Percentiles rank a stretch among this genome's conserved stretches.
Evolutionary conservation across 2,888 invertebrate species (phyloP).

Genomic region (Silvanus unidentatus): DNA sequence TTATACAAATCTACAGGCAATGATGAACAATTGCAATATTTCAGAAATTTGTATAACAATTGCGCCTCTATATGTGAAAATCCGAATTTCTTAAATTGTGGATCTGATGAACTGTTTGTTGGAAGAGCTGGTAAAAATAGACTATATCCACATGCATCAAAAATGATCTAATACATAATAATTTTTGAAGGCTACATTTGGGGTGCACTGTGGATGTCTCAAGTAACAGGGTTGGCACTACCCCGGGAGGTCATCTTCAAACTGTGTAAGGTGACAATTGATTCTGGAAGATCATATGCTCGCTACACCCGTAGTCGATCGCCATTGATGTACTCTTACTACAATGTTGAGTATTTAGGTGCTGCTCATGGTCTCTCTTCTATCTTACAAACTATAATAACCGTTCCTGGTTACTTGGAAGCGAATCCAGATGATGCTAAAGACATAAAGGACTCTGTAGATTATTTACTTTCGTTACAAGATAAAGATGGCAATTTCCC

Average conservation of each 20-base stretch:
- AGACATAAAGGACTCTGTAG: slow-evolving; percentile 60
- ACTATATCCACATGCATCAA: not conserved
- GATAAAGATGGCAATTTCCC: slow-evolving; percentile 53
- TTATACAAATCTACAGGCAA: slow-evolving; percentile 53
- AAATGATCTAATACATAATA: too few species aligned
- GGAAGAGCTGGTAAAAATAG: slow-evolving; percentile 60
- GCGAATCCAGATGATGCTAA: slow-evolving; percentile 50
- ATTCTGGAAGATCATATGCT: slow-evolving; percentile 67
- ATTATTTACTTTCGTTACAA: slow-evolving; percentile 62
- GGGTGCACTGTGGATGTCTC: slow-evolving; percentile 67
- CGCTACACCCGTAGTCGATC: slow-evolving; percentile 51
- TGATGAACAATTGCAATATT: slow-evolving; percentile 34
- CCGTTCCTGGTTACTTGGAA: slow-evolving; percentile 52
- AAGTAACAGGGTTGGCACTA: slow-evolving; percentile 49
- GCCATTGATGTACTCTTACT: slow-evolving; percentile 76
- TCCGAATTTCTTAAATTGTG: slow-evolving; percentile 55
- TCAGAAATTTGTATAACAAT: slow-evolving; percentile 43
- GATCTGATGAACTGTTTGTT: slow-evolving; percentile 79
- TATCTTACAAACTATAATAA: slow-evolving; percentile 61
- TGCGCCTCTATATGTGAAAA: slow-evolving; percentile 49
- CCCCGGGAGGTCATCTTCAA: slow-evolving; percentile 52
- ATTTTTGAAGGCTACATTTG: slow-evolving; percentile 57
- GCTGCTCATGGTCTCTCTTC: slow-evolving; percentile 64
- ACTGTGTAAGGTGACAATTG: slow-evolving; percentile 63
- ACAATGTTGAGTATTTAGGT: slow-evolving; percentile 63